Base-by-base conservation (phyloP, 30 jellyfish, hydroid and myxozoan species). In the Clytia hemisphaerica region DNA sequence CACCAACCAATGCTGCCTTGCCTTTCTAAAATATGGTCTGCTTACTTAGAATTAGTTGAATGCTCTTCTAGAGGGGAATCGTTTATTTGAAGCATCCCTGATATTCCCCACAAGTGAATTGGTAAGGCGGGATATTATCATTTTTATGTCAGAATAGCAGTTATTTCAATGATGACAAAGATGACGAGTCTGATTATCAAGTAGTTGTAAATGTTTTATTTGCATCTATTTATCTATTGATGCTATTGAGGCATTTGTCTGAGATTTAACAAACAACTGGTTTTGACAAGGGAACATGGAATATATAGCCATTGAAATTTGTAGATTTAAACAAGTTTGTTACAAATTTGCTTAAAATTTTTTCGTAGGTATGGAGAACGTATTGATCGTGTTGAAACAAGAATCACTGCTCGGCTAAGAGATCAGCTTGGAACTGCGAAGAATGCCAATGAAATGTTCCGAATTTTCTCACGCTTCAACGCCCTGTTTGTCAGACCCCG, bases 361-460 rank as follows among this genome's bases (percentile, higher is more conserved):
- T 55, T 12, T 35, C 57, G 2, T 37, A 85, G 95, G 22, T 85
- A 85, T 72, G 93, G 76, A 46, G 95, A 85, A 57, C 72, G 87
- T 36, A 85, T 85, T 71, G 95, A 85, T 55, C 77, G 95, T 26
- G 95, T 85, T 22, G 95, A 85, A 50, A 85, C 95, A 37, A 50
- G 93, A 37, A 85, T 85, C 42, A 85, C 95, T 9, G 93, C 95
- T 4, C 28, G 95, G 16, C 60, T 85, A 46, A 73, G 95, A 26
- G 95, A 85, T 58, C 95, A 85, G 45, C 83, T 85, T 42, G 95
- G 95, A 2, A 85, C 95, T 14, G 95, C 95, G 21, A 85, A 85
- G 69, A 85, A 85, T 85, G 95, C 95, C 6, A 85, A 85, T 85
- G 95, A 85, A 45, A 85, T 85, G 95, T 85, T 85, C 62, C 62